Percentiles rank a stretch among this genome's conserved stretches.
Evolutionary conservation across 1,140 invertebrate genomes (phyloP).

Genomic region (Pseudomyrmex sp.): DNA sequence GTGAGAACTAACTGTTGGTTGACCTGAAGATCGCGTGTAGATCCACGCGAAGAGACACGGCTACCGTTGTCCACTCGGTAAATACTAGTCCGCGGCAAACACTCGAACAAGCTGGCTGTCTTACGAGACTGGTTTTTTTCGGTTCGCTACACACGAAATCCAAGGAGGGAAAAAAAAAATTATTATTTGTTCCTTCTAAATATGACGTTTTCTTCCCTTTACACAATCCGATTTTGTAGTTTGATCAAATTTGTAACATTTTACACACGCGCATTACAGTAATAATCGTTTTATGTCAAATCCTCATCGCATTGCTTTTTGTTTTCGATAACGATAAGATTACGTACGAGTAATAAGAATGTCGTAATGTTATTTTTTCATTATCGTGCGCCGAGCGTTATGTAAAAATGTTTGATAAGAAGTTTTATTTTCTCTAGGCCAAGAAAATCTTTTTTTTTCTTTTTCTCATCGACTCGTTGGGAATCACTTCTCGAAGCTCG

Average conservation of each 20-base stretch:
- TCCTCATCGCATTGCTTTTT: no score
- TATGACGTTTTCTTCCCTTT: background rate
- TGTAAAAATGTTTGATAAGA: constrained; percentile 7
- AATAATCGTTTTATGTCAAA: no score
- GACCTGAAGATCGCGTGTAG: constrained; percentile 20
- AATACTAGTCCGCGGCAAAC: constrained; percentile 42
- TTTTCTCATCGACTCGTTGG: constrained; percentile 13
- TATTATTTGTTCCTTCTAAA: background rate
- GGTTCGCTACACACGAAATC: background rate
- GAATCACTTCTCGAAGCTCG: constrained; percentile 27
- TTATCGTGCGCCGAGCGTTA: background rate
- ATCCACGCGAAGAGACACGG: constrained; percentile 47
- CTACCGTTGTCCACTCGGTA: constrained; percentile 46
- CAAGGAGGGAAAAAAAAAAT: background rate
- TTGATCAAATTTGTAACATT: background rate
- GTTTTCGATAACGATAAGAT: no score
- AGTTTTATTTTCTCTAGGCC: background rate
- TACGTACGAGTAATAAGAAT: no score
- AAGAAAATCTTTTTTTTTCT: background rate
- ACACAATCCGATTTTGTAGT: background rate
- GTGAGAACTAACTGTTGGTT: constrained; percentile 17
- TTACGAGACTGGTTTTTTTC: constrained; percentile 42
- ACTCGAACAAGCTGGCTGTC: constrained; percentile 43
- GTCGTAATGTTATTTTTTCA: no score
- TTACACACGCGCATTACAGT: no score